Conservation (phyloP, 2,888 invertebrate species). For the Bursaphelenchus okinawaensis region DNA sequence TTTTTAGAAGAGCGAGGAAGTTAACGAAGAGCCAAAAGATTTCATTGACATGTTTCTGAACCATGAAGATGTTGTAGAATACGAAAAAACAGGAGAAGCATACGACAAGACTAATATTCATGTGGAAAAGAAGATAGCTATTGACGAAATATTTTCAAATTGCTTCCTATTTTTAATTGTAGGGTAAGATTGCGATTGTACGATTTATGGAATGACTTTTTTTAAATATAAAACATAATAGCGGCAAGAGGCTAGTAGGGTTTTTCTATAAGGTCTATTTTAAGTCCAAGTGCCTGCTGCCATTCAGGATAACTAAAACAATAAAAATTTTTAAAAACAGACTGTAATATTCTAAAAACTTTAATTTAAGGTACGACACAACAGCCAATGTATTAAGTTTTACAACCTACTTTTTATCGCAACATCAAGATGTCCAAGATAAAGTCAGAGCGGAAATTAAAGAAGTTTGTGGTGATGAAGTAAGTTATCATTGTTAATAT, state of each 20-base stretch:
- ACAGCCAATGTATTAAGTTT: slow-evolving; percentile 61
- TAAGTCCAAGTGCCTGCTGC: no score
- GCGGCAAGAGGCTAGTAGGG: no score
- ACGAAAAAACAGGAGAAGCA: slow-evolving; percentile 7
- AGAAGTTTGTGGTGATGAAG: background rate
- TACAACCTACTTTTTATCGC: slow-evolving; percentile 60
- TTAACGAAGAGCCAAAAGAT: slow-evolving; percentile 29
- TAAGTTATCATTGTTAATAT: no score
- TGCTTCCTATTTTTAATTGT: slow-evolving; percentile 43
- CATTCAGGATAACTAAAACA: no score
- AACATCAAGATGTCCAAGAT: slow-evolving; percentile 53
- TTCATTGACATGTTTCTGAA: slow-evolving; percentile 50
- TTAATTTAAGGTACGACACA: no score
- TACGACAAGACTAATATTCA: slow-evolving; percentile 9
- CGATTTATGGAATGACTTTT: slow-evolving; percentile 16
- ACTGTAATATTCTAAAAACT: no score
- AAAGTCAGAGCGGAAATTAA: background rate
- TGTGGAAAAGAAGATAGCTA: slow-evolving; percentile 28
- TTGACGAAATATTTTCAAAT: slow-evolving; percentile 35
- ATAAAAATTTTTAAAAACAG: no score
- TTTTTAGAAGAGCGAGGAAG: no score
- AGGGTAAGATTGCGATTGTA: slow-evolving; percentile 12
- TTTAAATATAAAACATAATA: no score
- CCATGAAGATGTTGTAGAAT: slow-evolving; percentile 18
- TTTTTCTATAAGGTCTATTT: no score